Evolutionary conservation across 2,888 invertebrate genomes (phyloP).

Genomic region (Saturnia japonica): DNA sequence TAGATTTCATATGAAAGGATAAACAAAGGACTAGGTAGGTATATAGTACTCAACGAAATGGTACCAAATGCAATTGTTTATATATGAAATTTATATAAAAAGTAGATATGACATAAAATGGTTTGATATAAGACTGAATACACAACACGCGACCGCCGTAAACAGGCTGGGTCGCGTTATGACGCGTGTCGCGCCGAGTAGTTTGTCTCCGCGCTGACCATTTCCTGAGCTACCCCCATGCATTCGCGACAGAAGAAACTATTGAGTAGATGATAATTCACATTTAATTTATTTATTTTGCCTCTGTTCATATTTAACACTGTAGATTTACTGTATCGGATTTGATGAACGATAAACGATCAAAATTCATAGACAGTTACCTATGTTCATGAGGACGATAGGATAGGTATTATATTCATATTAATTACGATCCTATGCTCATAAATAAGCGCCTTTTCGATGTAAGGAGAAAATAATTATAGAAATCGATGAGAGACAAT

Average conservation of each 20-base stretch:
- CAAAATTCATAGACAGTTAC: too few relatives aligned
- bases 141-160: slow-evolving; percentile 26
- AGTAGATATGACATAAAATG: slow-evolving; percentile 15
- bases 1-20: too few relatives aligned
- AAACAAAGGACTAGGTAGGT: too few relatives aligned
- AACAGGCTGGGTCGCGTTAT: slow-evolving; percentile 57
- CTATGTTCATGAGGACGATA: too few relatives aligned
- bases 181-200: slow-evolving; percentile 72
- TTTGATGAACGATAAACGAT: too few relatives aligned
- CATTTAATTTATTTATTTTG: too few relatives aligned
- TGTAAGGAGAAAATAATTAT: not conserved
- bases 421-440: not conserved
- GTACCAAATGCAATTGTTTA: not conserved
- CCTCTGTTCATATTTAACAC: too few relatives aligned
- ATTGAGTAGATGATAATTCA: slow-evolving; percentile 28
- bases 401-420: not conserved
- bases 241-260: slow-evolving; percentile 28
- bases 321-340: too few relatives aligned
- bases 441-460: not conserved
- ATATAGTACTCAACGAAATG: not conserved
- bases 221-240: slow-evolving; percentile 69
- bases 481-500: not conserved
- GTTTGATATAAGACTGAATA: slow-evolving; percentile 30
- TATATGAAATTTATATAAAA: not conserved
- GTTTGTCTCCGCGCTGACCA: slow-evolving; percentile 75